Percentiles rank a stretch among this genome's conserved stretches.
Conservation (phyloP, 2,797 vertebrate genomes). For the Pelobates cultripes region DNA sequence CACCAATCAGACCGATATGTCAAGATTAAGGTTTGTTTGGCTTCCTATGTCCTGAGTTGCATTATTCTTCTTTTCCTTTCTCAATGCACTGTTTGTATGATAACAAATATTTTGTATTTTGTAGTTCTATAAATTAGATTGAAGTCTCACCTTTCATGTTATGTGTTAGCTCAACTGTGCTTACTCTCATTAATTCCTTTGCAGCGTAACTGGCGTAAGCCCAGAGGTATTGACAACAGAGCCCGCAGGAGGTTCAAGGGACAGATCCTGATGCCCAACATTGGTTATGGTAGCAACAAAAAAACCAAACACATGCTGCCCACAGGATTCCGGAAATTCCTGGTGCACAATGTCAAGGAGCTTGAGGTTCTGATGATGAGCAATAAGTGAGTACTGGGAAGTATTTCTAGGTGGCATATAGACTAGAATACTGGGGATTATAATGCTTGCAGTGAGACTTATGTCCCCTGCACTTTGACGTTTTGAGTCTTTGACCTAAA, state of each 20-base stretch:
- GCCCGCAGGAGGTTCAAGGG: slow-evolving; percentile 97
- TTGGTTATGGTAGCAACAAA: slow-evolving; percentile 96
- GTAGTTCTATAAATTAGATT: no score
- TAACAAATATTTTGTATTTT: no score
- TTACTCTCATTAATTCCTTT: accelerated
- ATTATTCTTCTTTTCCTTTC: no score
- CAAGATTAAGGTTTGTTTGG: slow-evolving; percentile 85
- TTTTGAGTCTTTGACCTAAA: no score
- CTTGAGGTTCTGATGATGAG: slow-evolving; percentile 97
- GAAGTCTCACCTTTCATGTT: no score
- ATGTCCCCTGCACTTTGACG: no score
- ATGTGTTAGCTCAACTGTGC: no score
- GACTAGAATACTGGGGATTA: no score
- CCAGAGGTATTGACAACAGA: slow-evolving; percentile 96
- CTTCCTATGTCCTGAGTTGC: no score
- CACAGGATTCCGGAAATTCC: slow-evolving; percentile 92
- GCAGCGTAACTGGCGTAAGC: slow-evolving; percentile 97
- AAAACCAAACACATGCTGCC: slow-evolving; percentile 98
- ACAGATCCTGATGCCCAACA: slow-evolving; percentile 98
- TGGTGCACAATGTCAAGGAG: slow-evolving; percentile 96
- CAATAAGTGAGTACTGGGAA: slow-evolving; percentile 86
- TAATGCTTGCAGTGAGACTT: no score
- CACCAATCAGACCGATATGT: slow-evolving; percentile 98
- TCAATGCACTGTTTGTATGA: no score
- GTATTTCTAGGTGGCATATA: no score